Evolutionary conservation across 2,113 vertebrate genomes (phyloP).

Genomic region (Psephotus haematonotus): DNA sequence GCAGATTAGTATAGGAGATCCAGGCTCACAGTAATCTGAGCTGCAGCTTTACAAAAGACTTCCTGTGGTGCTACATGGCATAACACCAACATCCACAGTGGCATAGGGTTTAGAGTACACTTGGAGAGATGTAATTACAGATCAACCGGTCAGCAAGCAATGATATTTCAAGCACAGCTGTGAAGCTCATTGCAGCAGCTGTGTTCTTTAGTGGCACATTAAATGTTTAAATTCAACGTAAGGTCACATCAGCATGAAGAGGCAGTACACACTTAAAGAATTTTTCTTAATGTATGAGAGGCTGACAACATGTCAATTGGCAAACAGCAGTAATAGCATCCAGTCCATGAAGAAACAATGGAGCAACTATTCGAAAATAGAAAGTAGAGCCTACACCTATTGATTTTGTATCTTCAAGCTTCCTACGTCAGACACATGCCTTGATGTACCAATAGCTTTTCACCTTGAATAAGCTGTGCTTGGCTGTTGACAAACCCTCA

Average conservation of each 20-base stretch:
- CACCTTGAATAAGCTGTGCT: neutral
- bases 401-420: neutral
- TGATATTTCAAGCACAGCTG: neutral
- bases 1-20: neutral
- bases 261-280: neutral
- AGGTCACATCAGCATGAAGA: neutral
- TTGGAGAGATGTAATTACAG: neutral
- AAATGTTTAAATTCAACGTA: neutral
- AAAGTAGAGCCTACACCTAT: neutral
- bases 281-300: neutral
- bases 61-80: neutral
- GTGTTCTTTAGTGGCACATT: neutral
- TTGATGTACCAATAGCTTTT: neutral
- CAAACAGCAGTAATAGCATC: neutral
- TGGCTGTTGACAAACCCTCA: neutral
- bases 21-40: neutral
- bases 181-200: neutral
- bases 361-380: neutral
- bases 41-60: neutral
- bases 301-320: neutral
- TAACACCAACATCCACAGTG: neutral
- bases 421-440: neutral
- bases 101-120: neutral
- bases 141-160: rapidly evolving
- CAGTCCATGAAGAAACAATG: neutral